These are phyloP conservation scores for Sarcoramphus papa DNA, from an alignment of 2,797 vertebrate species.

Conservation along the genomic window DNA sequence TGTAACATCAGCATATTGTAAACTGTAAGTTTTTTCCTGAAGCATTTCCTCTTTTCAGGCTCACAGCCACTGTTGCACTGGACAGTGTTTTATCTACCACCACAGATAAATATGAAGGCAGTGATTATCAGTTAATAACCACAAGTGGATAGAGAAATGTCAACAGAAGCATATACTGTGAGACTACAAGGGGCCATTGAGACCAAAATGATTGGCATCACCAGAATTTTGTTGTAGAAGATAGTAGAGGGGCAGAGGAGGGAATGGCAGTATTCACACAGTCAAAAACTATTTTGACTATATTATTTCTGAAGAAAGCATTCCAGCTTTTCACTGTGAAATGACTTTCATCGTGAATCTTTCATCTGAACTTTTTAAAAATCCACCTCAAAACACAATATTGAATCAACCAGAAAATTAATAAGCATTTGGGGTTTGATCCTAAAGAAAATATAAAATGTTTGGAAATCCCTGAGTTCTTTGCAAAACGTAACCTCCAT, in stretches of 20 bases:
- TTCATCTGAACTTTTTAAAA: background rate
- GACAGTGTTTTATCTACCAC: background rate
- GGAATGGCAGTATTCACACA: background rate
- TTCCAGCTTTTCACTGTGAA: background rate
- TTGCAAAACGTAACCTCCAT: background rate
- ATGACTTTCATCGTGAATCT: background rate
- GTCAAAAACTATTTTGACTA: background rate
- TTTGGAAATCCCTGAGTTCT: background rate
- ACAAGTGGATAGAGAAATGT: background rate
- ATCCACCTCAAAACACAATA: background rate
- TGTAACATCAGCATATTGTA: background rate
- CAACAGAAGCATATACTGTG: background rate
- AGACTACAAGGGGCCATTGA: background rate
- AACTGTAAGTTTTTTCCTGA: background rate
- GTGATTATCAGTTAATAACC: background rate
- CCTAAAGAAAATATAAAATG: background rate
- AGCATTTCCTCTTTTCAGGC: background rate
- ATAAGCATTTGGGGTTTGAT: background rate
- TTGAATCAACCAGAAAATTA: background rate
- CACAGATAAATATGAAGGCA: background rate
- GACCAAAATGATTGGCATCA: background rate
- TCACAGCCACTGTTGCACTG: background rate
- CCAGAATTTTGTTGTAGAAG: background rate
- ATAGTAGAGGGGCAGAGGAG: background rate
- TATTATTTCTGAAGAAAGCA: background rate